phyloP scores from a whole-genome alignment of 2,797 vertebrate species.

The Cryptoblepharus egeriae region DNA sequence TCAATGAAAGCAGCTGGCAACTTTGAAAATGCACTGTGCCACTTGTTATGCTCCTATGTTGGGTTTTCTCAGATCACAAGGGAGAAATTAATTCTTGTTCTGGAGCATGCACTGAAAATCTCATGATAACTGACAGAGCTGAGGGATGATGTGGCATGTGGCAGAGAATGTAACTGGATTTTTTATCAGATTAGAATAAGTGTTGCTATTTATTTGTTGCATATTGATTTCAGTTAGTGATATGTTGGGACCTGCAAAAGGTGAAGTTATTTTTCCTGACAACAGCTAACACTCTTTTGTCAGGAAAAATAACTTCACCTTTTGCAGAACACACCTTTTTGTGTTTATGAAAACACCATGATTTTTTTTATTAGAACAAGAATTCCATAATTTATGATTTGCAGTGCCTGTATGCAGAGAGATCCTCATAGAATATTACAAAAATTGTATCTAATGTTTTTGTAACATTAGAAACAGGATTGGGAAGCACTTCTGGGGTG shows the following conservation, averaged over 20 bases:
- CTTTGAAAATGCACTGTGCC: slow-evolving; percentile 67
- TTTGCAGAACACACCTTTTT: too few relatives aligned
- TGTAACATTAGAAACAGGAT: background rate
- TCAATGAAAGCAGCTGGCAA: slow-evolving; percentile 42
- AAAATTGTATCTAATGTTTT: background rate
- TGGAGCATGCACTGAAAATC: slow-evolving; percentile 70
- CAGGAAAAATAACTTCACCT: too few relatives aligned
- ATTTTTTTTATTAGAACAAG: background rate
- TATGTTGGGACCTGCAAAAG: too few relatives aligned
- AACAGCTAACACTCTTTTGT: too few relatives aligned
- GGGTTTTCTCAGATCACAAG: slow-evolving; percentile 60
- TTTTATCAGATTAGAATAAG: slow-evolving; percentile 53
- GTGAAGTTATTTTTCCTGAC: too few relatives aligned
- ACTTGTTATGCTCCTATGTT: slow-evolving; percentile 61
- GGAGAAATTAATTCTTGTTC: slow-evolving; percentile 67
- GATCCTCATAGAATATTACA: background rate
- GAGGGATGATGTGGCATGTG: slow-evolving; percentile 49
- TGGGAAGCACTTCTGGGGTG: too few relatives aligned
- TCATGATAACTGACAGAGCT: slow-evolving; percentile 74
- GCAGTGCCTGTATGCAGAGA: background rate
- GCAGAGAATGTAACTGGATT: slow-evolving; percentile 48
- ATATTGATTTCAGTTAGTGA: slow-evolving; percentile 21
- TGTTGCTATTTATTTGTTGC: slow-evolving; percentile 55
- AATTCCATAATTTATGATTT: background rate
- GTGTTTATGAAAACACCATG: background rate